Base-by-base conservation (phyloP, 2,113 vertebrate genomes). In the Cephalopterus ornatus region DNA sequence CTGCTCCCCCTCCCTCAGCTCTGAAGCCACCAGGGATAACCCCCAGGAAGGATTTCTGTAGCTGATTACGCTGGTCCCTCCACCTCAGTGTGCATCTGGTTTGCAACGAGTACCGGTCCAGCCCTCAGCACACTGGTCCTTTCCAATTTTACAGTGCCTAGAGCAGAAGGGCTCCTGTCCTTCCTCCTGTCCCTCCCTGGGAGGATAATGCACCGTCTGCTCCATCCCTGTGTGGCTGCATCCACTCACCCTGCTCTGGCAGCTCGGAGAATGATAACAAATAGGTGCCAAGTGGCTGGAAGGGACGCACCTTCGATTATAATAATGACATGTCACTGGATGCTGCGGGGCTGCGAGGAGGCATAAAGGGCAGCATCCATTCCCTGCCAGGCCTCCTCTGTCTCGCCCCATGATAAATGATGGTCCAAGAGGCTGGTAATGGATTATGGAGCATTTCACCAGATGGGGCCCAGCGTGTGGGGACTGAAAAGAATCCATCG, bases 301-400 rank as follows among this genome's bases (percentile, higher is more conserved):
- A 70, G 94, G 89, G 92, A 79, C 3, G 71, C 90, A n/a, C 88
- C 92, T 90, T 71, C 63, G 9, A 35, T 83, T 59, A 15, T 33
- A 33, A 50, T 90, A 79, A 96, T 75, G 93, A 82, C 71, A 27
- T 73, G 92, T 89, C 85, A 87, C 37, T 19, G 71, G 66, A 13
- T 65, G n/a, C 84, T 50, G 95, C 95, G 21, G 76, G 76, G 35
- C 87, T 2, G 39, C 19, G 26, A 46, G 86, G 44, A 70, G 33
- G 85, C 88, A 33, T 35, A 49, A 66, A 85, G 94, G 94, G 95
- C 88, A 91, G 91, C 92, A 63, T 68, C 92, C 39, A 37, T 39
- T 47, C 87, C 93, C 96, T 88, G 94, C 94, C 92, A 63, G 89
- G 20, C 77, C 87, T 4, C 75, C 83, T 52, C 46, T 5, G 75